Conservation (phyloP, 2,797 vertebrate species). For the Darevskia mixta region DNA sequence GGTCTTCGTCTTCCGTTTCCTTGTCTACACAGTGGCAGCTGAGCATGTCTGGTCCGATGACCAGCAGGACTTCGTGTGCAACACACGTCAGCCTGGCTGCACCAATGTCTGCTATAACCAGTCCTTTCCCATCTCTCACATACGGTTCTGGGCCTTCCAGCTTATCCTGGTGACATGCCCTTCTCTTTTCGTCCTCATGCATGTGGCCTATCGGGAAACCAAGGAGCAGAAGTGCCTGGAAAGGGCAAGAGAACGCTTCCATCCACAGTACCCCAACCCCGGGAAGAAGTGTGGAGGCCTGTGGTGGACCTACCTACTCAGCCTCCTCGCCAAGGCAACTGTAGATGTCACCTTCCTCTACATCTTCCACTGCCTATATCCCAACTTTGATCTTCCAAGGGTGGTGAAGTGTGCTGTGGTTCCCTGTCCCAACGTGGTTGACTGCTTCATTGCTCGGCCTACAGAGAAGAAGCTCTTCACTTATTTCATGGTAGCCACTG, state of each 20-base stretch:
- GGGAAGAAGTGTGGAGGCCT: conserved; percentile 92
- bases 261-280: conserved; percentile 80
- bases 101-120: conserved; percentile 92
- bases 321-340: conserved; percentile 86
- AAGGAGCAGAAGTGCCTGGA: conserved; percentile 78
- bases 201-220: conserved; percentile 91
- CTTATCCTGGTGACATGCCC: conserved; percentile 97
- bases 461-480: conserved; percentile 93
- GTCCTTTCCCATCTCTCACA: conserved; percentile 93
- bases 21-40: conserved; percentile 93
- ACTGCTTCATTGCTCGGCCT: conserved; percentile 90
- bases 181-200: conserved; percentile 92
- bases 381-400: conserved; percentile 87
- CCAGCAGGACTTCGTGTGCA: conserved; percentile 93
- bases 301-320: conserved; percentile 96
- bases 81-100: conserved; percentile 93
- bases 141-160: conserved; percentile 96
- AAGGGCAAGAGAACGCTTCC: conserved; percentile 76
- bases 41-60: conserved; percentile 93
- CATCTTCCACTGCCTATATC: conserved; percentile 88
- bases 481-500: conserved; percentile 90
- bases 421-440: conserved; percentile 90
- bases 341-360: conserved; percentile 90
- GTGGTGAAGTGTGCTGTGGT: conserved; percentile 86
- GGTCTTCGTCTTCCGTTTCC: conserved; percentile 92